Conservation (phyloP, 2,113 vertebrate species). For the Oreochromis niloticus region DNA sequence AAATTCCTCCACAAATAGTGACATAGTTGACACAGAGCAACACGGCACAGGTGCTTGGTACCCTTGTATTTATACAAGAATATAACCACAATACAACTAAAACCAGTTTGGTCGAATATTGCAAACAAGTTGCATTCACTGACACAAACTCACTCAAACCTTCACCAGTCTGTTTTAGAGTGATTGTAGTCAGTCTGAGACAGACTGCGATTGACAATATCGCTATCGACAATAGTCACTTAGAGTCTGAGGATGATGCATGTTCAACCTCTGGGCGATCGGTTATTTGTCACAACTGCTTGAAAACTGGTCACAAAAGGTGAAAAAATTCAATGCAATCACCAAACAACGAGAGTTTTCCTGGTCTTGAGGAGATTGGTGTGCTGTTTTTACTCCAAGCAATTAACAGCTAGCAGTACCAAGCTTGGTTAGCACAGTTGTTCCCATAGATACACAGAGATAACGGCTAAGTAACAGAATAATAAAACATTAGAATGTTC, state of each 20-base stretch:
- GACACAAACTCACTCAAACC: background rate
- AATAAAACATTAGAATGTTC: too few relatives aligned
- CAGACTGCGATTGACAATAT: too few relatives aligned
- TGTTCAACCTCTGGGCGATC: background rate
- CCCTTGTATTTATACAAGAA: background rate
- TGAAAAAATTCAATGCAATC: background rate
- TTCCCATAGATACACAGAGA: background rate
- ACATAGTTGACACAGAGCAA: background rate
- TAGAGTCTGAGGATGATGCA: background rate
- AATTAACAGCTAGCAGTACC: background rate
- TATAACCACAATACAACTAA: background rate
- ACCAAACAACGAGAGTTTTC: background rate
- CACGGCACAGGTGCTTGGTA: background rate
- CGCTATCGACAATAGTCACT: background rate
- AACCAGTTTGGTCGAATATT: background rate
- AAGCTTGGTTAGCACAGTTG: background rate
- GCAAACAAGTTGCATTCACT: background rate
- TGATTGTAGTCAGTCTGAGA: background rate
- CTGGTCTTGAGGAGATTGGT: too few relatives aligned
- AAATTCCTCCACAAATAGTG: background rate
- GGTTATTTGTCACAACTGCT: fast-evolving
- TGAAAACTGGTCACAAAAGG: background rate
- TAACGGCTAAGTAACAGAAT: background rate
- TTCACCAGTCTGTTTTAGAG: background rate
- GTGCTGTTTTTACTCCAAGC: too few relatives aligned